Evolutionary conservation across 1,140 invertebrate species (phyloP), one percentile per base, ranked within the genome.

Genomic region (Calephelis virginiensis): DNA sequence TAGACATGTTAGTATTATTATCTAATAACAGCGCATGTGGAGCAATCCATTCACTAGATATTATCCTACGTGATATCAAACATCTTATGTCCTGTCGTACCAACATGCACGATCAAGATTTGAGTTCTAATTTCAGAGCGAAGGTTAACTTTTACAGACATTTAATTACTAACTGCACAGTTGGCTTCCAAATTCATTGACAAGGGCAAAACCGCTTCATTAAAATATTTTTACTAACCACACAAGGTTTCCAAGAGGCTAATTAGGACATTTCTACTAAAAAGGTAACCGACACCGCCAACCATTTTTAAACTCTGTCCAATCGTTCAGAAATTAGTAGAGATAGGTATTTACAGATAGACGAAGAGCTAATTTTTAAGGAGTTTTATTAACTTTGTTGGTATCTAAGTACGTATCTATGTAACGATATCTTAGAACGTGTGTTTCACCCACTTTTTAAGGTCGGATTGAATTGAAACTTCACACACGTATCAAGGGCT

Each of bases 1-100:
- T 73, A 73, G 70, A 69, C 67, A 68, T 67, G 64, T 66, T 63
- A 68, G 66, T 74, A 71, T 71, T 76, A 76, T 76, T 76, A 76
- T 76, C 72, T 74, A 74, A 72, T 76, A 67, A 48, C 37, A 17
- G 66, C 38, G 48, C 67, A 68, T 49, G 43, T 61, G 68, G 59
- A 69, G 64, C 66, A 63, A 53, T 68, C 69, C 65, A 70, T 70
- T 70, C 62, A 68, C 59, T 61, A 49, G 61, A 63, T 48, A 46
- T 49, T 37, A 63, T 48, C 8, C 53, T 28, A 38, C 53, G 53
- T 56, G 37, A 28, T 17, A 53, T 53, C 9, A 5, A 53, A 53
- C 17, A 53, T 53, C 17, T 11, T 53, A 11, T 28, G 9, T 53
- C 17, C 50, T 53, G 8, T 13, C 17, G 14, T 50, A 53, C 8